Base-by-base conservation (phyloP, 2,888 invertebrate genomes). In the Drosophila aldrichi region DNA sequence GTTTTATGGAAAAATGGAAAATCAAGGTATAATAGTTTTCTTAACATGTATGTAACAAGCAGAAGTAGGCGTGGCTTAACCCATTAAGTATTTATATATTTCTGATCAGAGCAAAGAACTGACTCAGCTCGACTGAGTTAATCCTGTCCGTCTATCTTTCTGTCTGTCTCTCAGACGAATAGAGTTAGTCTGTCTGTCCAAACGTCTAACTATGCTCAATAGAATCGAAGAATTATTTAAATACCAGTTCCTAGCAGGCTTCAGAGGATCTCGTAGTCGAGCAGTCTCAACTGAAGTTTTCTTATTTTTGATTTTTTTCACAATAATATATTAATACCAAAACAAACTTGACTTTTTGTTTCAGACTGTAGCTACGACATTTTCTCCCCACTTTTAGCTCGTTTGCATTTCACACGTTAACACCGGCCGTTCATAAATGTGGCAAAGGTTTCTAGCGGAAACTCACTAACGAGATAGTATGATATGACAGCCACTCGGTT, bases 371-470 rank as follows among this genome's bases (percentile, higher is more conserved):
- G 25, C n/a, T n/a, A n/a, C n/a, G n/a, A n/a, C n/a, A n/a, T n/a
- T 3, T 74, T 79, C 12, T 49, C 41, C 44, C 41, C 44, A 34
- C 56, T 77, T 34, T 77, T 20, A 48, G n/a, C 58, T 40, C 56
- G 63, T 58, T 60, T 68, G 25, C 74, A 73, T 73, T 78, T 56
- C 34, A 61, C 57, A 65, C 44, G 32, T 51, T 63, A 34, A 62
- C 36, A 40, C 32, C n/a, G 22, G 7, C 29, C 44, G 48, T 36
- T 38, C 29, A 16, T 41, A n/a, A 18, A 20, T 32, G 34, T 18
- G 22, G n/a, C 49, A 57, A 64, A 29, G 43, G 75, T 66, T 22
- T 46, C 46, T 36, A 34, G 22, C 54, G 36, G 14, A 62, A 58
- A 49, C 7, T 22, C 32, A 18, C 60, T 41, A 46, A 55, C 64